These are phyloP conservation scores for Marmota flaviventris DNA, from an alignment of 2,113 vertebrate species.

Conservation along the genomic window DNA sequence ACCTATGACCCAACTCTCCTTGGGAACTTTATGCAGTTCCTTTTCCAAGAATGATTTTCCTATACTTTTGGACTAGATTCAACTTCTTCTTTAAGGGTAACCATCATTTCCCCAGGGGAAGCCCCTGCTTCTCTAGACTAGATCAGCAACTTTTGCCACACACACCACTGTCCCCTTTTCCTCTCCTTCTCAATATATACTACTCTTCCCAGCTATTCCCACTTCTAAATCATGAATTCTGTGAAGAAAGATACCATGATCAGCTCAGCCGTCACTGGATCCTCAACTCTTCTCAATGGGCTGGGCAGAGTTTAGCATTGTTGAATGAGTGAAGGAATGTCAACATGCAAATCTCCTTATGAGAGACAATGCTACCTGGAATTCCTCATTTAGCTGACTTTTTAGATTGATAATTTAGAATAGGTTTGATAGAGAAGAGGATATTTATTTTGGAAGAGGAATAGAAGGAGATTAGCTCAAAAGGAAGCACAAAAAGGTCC, in stretches of 20 bases:
- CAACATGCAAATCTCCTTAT: not conserved
- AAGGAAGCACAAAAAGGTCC: not conserved
- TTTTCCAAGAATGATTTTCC: not conserved
- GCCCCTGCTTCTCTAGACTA: not conserved
- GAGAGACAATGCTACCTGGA: not conserved
- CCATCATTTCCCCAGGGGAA: not conserved
- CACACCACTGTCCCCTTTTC: rapidly evolving
- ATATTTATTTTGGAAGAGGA: not conserved
- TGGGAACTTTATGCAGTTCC: not conserved
- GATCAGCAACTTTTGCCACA: not conserved
- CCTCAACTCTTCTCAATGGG: rapidly evolving
- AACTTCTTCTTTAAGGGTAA: not conserved
- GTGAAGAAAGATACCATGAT: not conserved
- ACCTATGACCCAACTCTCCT: not conserved
- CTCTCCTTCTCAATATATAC: no score
- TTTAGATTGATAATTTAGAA: not conserved
- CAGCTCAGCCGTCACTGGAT: not conserved
- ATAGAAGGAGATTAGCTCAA: not conserved
- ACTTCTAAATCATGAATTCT: not conserved
- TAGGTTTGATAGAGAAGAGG: not conserved
- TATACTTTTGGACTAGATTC: not conserved
- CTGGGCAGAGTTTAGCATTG: not conserved
- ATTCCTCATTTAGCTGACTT: not conserved
- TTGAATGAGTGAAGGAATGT: not conserved
- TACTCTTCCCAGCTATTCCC: not conserved